Base-by-base conservation (phyloP, 1,140 invertebrate genomes). In the Mactra quadrangularis region DNA sequence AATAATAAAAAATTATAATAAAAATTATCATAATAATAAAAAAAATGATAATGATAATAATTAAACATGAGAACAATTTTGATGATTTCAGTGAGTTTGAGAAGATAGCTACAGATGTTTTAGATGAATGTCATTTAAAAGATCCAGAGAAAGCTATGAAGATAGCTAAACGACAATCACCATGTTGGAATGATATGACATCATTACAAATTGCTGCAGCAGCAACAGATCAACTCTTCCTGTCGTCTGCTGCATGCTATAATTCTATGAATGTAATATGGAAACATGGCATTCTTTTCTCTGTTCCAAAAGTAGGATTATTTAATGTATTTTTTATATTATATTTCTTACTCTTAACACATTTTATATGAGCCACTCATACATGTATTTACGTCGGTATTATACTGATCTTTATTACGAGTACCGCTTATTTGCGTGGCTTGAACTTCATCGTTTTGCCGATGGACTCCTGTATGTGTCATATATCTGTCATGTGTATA, bases 11-110 rank as follows among this genome's bases (percentile, higher is more conserved):
- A n/a, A n/a, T n/a, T n/a, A n/a, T n/a, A n/a, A n/a, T n/a, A n/a
- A n/a, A n/a, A n/a, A n/a, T n/a, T n/a, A n/a, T n/a, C n/a, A n/a
- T n/a, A n/a, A n/a, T n/a, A n/a, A n/a, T n/a, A n/a, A n/a, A n/a
- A n/a, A n/a, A n/a, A n/a, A n/a, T n/a, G n/a, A n/a, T n/a, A n/a
- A n/a, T n/a, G n/a, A n/a, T n/a, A n/a, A n/a, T n/a, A n/a, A n/a
- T n/a, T n/a, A n/a, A n/a, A n/a, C n/a, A n/a, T n/a, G n/a, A n/a
- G n/a, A n/a, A n/a, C n/a, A n/a, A n/a, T n/a, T n/a, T n/a, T n/a
- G n/a, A n/a, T n/a, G n/a, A n/a, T n/a, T n/a, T 35, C 64, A 91
- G 90, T 3, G 86, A 87, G 75, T 91, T 91, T 88, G 91, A 92
- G 76, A 59, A 85, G 17, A 71, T 92, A 52, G 91, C 91, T 11